Percentiles rank a stretch among this genome's conserved stretches.
Evolutionary conservation across 2,113 vertebrate genomes (phyloP).

Genomic region (Lathamus discolor): DNA sequence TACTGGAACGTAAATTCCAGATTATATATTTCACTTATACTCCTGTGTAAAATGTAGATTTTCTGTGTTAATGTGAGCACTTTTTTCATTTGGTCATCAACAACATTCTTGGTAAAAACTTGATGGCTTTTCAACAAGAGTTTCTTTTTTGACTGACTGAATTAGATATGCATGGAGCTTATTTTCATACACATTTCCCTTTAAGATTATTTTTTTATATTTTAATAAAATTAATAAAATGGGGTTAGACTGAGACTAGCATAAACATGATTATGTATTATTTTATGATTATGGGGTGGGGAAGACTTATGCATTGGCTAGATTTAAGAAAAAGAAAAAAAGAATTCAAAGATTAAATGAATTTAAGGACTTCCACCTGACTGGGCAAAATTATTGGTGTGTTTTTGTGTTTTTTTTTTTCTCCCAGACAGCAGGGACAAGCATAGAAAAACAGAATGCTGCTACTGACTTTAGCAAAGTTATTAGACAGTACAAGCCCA

Average conservation of each 20-base stretch:
- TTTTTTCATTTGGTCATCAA: neutral
- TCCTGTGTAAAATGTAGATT: neutral
- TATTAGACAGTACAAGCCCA: neutral
- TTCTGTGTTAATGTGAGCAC: neutral
- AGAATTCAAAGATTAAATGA: neutral
- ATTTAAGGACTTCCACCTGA: neutral
- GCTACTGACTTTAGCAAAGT: neutral
- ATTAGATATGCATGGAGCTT: neutral
- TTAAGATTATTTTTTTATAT: neutral
- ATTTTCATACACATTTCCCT: neutral
- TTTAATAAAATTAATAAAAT: neutral
- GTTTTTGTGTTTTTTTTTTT: neutral
- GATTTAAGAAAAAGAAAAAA: neutral
- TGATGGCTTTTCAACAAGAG: neutral
- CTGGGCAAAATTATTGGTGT: neutral
- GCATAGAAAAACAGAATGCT: neutral
- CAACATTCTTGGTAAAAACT: neutral
- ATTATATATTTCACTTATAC: neutral
- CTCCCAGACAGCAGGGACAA: neutral
- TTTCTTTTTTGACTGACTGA: neutral
- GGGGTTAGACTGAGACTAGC: neutral
- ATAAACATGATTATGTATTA: neutral
- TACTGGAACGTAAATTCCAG: conserved; percentile 20
- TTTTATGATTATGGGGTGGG: neutral
- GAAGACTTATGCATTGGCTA: neutral